phyloP scores from a whole-genome alignment of 2,113 vertebrate species.

The Xiphorhynchus elegans region DNA sequence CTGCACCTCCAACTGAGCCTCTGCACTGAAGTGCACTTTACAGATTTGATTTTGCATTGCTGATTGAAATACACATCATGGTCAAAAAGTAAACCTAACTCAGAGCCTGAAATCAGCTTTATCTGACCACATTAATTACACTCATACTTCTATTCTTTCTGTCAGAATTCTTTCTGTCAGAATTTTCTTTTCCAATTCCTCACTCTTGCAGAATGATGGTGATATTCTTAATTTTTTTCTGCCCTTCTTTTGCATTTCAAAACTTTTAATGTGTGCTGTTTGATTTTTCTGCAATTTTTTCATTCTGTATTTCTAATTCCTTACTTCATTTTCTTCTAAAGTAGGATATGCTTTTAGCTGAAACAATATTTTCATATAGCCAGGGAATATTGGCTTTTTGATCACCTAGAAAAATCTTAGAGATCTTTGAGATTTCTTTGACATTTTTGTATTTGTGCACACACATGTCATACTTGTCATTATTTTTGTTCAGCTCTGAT shows the following conservation, averaged over 20 bases:
- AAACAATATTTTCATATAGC: not conserved
- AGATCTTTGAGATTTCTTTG: not conserved
- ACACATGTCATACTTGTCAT: not conserved
- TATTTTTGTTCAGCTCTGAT: not conserved
- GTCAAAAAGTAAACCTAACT: not conserved
- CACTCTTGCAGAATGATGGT: not conserved
- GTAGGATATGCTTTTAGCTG: not conserved
- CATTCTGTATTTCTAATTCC: not conserved
- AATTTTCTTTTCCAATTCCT: not conserved
- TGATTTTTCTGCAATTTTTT: not conserved
- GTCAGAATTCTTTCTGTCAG: not conserved
- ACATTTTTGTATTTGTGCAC: not conserved
- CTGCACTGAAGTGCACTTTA: not conserved
- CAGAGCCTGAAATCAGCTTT: not conserved
- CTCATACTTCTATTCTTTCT: not conserved
- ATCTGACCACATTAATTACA: not conserved
- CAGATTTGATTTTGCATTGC: not conserved
- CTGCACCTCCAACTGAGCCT: not conserved
- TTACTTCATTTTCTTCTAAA: not conserved
- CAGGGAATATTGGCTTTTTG: not conserved
- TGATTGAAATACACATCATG: not conserved
- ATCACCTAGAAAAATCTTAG: not conserved
- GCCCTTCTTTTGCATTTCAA: not conserved
- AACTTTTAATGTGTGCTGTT: not conserved
- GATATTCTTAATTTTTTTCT: not conserved